These are phyloP conservation scores for Paramormyrops hopkinsi DNA, from an alignment of 2,797 vertebrate genomes.

Conservation along the genomic window DNA sequence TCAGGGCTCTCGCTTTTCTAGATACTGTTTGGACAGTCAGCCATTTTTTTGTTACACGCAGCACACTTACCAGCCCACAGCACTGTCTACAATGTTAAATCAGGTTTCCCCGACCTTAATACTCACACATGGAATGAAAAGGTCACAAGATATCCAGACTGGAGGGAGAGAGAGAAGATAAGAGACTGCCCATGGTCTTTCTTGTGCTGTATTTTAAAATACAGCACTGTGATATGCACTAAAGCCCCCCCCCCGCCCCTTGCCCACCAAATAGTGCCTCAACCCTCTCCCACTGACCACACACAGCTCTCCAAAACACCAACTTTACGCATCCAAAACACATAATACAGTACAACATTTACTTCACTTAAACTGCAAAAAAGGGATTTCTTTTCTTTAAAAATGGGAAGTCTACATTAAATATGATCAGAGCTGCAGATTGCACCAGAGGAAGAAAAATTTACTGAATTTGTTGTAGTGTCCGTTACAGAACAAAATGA, in stretches of 20 bases:
- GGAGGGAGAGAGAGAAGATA: conserved; percentile 22
- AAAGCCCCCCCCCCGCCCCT: conserved; percentile 29
- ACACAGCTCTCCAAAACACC: conserved; percentile 40
- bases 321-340: conserved; percentile 61
- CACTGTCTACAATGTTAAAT: conserved; percentile 46
- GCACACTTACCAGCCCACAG: conserved; percentile 30
- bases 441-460: conserved; percentile 50
- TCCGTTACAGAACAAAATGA: conserved; percentile 56
- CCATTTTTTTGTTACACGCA: conserved; percentile 25
- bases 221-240: conserved; percentile 47
- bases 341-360: conserved; percentile 76
- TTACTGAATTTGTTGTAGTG: conserved; percentile 49
- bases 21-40: conserved; percentile 40
- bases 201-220: conserved; percentile 40
- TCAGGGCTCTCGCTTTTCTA: conserved; percentile 52
- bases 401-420: conserved; percentile 65
- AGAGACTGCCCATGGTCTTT: conserved; percentile 46
- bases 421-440: conserved; percentile 55
- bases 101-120: conserved; percentile 40
- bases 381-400: conserved; percentile 49
- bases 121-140: conserved; percentile 70
- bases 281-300: neutral
- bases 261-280: conserved; percentile 11
- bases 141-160: conserved; percentile 58
- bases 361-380: conserved; percentile 73